Evolutionary conservation across 2,888 invertebrate genomes (phyloP), one percentile per base, ranked within the genome.

Genomic region (Dascillus cervinus): DNA sequence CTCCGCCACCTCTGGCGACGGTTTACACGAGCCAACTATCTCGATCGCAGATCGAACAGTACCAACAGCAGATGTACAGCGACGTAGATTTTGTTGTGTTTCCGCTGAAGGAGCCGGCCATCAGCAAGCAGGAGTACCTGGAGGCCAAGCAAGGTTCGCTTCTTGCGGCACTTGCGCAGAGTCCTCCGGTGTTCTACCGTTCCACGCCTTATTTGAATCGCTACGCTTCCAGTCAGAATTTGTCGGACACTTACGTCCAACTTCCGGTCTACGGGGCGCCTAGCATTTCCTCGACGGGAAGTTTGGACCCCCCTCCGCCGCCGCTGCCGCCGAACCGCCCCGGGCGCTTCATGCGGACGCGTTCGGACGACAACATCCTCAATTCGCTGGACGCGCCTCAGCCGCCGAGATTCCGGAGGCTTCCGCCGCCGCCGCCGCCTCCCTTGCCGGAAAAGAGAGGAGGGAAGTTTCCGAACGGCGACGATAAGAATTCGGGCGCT

Each of bases 11-110:
- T 22, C 68, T 84, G 3, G 82, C 86, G 0, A 82, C 84, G 0
- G 75, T 80, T 1, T 81, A 80, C 49, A 74, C 79, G 17, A 76
- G 75, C 47, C 80, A 82, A 49, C 64, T 82, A 22, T 78, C 80
- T 0, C 68, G 79, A 10, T 79, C 80, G 12, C 89, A 88, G 56
- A 81, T 89, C 39, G 86, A 88, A 42, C 82, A 87, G 53, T 91
- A 88, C 53, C 85, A 88, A 50, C 87, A 88, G 54, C 90, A 90
- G 56, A 71, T 91, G 33, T 88, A 87, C 52, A 90, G 90, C 38
- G 90, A 91, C 55, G 87, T 88, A 2, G 90, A 91, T 63, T 91
- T 88, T 55, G 90, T 91, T 4, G 87, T 90, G 59, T 91, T 89
- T 55, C 90, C 90, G 0, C 63, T 89, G 39, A 89, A 89, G 64